Percentiles rank a stretch among this genome's conserved stretches.
Conservation (phyloP, 1,140 invertebrate genomes). For the Trypoxylus dichotomus region DNA sequence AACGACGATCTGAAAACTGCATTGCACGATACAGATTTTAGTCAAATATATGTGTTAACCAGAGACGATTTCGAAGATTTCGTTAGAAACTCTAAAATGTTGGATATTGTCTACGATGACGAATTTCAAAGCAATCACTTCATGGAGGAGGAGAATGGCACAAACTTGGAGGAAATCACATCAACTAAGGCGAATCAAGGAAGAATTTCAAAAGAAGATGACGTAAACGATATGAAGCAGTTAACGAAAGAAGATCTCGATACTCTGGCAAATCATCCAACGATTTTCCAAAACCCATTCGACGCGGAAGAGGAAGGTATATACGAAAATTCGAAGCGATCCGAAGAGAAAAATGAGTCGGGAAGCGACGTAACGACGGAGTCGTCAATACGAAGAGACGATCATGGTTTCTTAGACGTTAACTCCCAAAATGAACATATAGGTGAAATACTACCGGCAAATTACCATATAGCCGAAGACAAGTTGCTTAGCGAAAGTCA, state of each 20-base stretch:
- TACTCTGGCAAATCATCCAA: not conserved
- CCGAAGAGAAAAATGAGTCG: not conserved
- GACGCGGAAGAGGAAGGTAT: not conserved
- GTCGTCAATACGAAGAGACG: slow-evolving; percentile 40
- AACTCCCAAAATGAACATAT: slow-evolving; percentile 48
- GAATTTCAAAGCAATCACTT: not conserved
- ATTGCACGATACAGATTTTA: not conserved
- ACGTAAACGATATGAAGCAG: slow-evolving; percentile 41
- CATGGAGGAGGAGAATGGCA: not conserved
- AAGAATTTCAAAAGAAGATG: slow-evolving; percentile 49
- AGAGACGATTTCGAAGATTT: not conserved
- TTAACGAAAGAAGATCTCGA: slow-evolving; percentile 44
- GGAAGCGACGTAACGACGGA: not conserved
- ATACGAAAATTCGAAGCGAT: not conserved
- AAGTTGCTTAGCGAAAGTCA: not conserved
- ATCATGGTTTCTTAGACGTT: slow-evolving; percentile 33
- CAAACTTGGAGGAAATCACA: not conserved
- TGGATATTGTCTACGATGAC: not conserved
- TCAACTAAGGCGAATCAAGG: not conserved
- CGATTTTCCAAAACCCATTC: slow-evolving; percentile 26
- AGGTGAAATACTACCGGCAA: slow-evolving; percentile 49
- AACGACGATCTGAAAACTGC: not conserved
- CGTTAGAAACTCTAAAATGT: not conserved
- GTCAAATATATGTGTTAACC: not conserved
- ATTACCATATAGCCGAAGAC: slow-evolving; percentile 36